These are phyloP conservation scores for Globia sparganii DNA, from an alignment of 2,888 invertebrate genomes.

Conservation along the genomic window DNA sequence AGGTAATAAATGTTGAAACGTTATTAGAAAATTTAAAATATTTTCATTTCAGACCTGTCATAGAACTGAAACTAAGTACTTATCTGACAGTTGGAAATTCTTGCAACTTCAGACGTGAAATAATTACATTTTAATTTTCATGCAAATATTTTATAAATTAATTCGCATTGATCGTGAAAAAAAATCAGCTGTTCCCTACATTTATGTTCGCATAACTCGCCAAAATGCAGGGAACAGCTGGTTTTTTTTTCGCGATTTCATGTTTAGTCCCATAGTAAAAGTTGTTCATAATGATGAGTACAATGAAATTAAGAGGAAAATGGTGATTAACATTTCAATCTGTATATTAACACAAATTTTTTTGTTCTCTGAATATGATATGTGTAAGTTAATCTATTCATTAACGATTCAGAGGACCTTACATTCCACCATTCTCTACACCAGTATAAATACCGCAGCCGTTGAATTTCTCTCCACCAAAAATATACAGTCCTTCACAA, in stretches of 20 bases:
- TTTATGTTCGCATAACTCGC: too few species aligned
- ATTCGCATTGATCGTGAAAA: too few species aligned
- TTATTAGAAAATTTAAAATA: slow-evolving; percentile 18
- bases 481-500: slow-evolving; percentile 50
- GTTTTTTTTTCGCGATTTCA: too few species aligned
- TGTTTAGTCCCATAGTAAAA: too few species aligned
- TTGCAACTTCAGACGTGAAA: not conserved
- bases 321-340: too few species aligned
- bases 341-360: too few species aligned
- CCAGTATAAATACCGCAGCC: slow-evolving; percentile 4
- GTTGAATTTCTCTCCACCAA: slow-evolving; percentile 24
- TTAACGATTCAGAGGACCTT: not conserved
- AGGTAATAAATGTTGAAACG: slow-evolving; percentile 5
- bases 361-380: too few species aligned
- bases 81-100: slow-evolving; percentile 22
- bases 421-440: not conserved
- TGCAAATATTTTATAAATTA: not conserved
- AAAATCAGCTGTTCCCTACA: too few species aligned
- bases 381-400: too few species aligned
- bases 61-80: slow-evolving; percentile 7
- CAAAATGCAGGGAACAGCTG: too few species aligned
- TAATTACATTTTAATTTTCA: slow-evolving; percentile 8
- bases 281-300: too few species aligned
- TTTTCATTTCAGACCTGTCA: slow-evolving; percentile 7
- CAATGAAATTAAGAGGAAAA: too few species aligned